These are phyloP conservation scores for Arremon aurantiirostris DNA, from an alignment of 2,797 vertebrate genomes.

Conservation along the genomic window DNA sequence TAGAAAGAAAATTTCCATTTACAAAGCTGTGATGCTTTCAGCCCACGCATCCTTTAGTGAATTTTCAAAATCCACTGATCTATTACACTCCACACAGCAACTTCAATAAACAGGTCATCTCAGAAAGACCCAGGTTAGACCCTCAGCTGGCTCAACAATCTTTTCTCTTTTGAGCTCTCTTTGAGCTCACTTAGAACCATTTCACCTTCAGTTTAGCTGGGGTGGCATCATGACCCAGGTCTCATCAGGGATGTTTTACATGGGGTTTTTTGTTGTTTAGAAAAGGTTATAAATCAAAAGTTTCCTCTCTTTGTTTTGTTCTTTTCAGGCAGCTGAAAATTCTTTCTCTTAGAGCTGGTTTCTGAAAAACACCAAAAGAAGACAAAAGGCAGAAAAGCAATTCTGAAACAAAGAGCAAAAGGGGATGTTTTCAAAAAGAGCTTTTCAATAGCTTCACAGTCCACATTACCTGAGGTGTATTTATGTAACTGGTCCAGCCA, in stretches of 20 bases:
- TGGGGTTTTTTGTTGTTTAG: not conserved
- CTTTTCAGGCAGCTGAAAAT: not conserved
- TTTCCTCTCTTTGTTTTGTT: not conserved
- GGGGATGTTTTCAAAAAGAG: not conserved
- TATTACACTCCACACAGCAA: not conserved
- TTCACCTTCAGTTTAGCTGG: not conserved
- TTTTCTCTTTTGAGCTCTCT: not conserved
- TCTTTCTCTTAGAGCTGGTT: not conserved
- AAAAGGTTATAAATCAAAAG: not conserved
- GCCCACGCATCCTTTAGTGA: not conserved
- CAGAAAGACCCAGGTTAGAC: not conserved
- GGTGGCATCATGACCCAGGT: not conserved
- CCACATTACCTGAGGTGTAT: fast-evolving
- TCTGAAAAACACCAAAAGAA: not conserved
- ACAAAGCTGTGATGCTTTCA: not conserved
- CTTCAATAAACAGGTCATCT: not conserved
- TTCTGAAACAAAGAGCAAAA: not conserved
- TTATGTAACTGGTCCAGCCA: not conserved
- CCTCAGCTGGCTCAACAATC: not conserved
- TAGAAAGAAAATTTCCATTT: constrained; percentile 8
- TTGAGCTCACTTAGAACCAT: not conserved
- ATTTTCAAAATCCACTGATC: not conserved
- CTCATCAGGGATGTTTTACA: not conserved
- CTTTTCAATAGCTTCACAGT: not conserved
- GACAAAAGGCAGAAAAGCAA: not conserved